Evolutionary conservation across 2,113 vertebrate species (phyloP), one percentile per base, ranked within the genome.

Genomic region (Brachirus orientalis): DNA sequence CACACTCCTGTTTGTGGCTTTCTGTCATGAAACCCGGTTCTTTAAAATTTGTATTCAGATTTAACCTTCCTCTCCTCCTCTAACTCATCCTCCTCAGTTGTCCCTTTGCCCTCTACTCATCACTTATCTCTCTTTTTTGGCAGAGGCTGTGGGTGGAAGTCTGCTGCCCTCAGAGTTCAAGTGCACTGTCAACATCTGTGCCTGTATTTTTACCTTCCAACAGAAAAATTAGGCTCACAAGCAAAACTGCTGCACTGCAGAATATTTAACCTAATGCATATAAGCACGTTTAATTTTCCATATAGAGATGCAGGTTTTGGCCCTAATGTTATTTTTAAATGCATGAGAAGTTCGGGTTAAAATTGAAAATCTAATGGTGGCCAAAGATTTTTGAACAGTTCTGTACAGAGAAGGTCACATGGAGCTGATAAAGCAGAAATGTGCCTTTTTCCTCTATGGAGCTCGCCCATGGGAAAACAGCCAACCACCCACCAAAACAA

Each of bases 61-160:
- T 56, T 50, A 12, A 52, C 59, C 45, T 72, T 35, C 19, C 20
- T 50, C 41, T 43, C 65, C 38, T 63, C 59, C n/a, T 10, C 17
- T 36, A 1, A 17, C 44, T 63, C 75, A 64, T 35, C 53, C 40
- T 47, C 74, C 28, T 56, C 61, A 53, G 47, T 36, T 65, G 33
- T 79, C 74, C 77, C 79, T 55, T 77, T 62, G 65, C 20, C 81
- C 69, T 67, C 17, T 16, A 69, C 40, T 57, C 79, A 79, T 84
- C 75, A 77, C 53, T 71, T 75, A 65, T 75, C 61, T 72, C 75
- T 70, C 57, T 28, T 28, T 28, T 55, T 43, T 8, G 69, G 77
- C 37, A 72, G 57, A 82, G 63, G 52, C 46, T 63, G 61, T 41
- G 54, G 60, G 70, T 50, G 58, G 50, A 40, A 52, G 28, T 28